These are phyloP conservation scores for Samia ricini DNA, from an alignment of 1,140 invertebrate species.

Conservation along the genomic window DNA sequence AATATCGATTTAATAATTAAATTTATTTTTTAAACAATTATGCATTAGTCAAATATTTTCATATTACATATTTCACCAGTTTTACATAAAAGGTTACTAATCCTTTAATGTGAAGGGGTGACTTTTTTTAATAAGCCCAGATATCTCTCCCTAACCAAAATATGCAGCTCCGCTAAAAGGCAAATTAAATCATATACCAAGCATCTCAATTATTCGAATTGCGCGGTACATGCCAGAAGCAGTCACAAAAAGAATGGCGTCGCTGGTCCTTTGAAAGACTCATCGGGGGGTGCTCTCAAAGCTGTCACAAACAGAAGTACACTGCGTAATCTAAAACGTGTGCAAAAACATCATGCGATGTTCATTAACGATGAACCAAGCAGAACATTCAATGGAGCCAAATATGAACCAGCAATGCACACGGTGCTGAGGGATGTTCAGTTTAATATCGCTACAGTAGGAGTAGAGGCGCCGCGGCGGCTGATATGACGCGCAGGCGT, in stretches of 20 bases:
- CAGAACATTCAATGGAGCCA: slow-evolving; percentile 21
- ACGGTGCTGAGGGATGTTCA: slow-evolving; percentile 19
- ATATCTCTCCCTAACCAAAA: slow-evolving; percentile 41
- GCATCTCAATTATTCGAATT: slow-evolving; percentile 69
- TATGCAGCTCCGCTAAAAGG: slow-evolving; percentile 46
- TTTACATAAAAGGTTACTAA: slow-evolving; percentile 22
- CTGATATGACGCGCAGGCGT: slow-evolving; percentile 63
- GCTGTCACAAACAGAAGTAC: slow-evolving; percentile 68
- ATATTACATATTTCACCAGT: not conserved
- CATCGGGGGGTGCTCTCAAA: slow-evolving; percentile 64
- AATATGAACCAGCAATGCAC: slow-evolving; percentile 53
- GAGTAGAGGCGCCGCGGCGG: slow-evolving; percentile 60
- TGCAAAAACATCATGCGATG: slow-evolving; percentile 12
- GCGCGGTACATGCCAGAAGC: slow-evolving; percentile 55
- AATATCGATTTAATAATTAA: too few species aligned
- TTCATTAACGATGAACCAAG: slow-evolving; percentile 31
- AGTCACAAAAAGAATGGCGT: slow-evolving; percentile 65
- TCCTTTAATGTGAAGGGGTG: slow-evolving; percentile 29
- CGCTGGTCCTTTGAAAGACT: slow-evolving; percentile 69
- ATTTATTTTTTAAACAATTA: too few species aligned
- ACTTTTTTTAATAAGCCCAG: slow-evolving; percentile 25
- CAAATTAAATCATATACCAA: slow-evolving; percentile 71
- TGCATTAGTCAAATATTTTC: too few species aligned
- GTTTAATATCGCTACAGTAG: slow-evolving; percentile 31
- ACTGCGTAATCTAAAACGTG: slow-evolving; percentile 46